Conservation (phyloP, 2,797 vertebrate genomes). For the Coracias cyanogaster region DNA sequence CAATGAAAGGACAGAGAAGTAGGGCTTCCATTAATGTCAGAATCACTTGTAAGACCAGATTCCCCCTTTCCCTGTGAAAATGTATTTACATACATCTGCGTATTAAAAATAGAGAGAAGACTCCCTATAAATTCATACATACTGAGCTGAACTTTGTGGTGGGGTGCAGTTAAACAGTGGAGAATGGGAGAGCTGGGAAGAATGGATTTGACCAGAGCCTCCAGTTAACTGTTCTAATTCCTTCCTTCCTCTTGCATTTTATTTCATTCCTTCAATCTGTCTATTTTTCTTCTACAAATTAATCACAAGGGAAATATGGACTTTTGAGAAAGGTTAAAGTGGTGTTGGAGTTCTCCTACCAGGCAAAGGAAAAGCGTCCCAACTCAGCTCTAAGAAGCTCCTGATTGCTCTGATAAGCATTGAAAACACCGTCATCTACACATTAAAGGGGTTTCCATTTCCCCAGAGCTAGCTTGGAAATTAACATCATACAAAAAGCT, state of each 20-base stretch:
- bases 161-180: not conserved
- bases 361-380: not conserved
- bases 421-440: not conserved
- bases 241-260: not conserved
- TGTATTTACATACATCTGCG: not conserved
- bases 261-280: not conserved
- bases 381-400: not conserved
- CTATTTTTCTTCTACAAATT: slow-evolving; percentile 15
- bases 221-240: not conserved
- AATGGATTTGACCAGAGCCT: not conserved
- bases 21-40: not conserved
- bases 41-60: not conserved
- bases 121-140: not conserved
- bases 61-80: not conserved
- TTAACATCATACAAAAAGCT: not conserved
- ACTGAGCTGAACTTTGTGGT: not conserved
- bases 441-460: not conserved
- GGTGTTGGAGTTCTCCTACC: not conserved
- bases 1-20: not conserved
- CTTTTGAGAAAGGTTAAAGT: not conserved
- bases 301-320: not conserved
- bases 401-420: not conserved
- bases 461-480: not conserved
- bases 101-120: not conserved
- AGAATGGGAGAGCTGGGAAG: not conserved